Conservation (phyloP, 2,797 vertebrate genomes). For the Coregonus sp. region DNA sequence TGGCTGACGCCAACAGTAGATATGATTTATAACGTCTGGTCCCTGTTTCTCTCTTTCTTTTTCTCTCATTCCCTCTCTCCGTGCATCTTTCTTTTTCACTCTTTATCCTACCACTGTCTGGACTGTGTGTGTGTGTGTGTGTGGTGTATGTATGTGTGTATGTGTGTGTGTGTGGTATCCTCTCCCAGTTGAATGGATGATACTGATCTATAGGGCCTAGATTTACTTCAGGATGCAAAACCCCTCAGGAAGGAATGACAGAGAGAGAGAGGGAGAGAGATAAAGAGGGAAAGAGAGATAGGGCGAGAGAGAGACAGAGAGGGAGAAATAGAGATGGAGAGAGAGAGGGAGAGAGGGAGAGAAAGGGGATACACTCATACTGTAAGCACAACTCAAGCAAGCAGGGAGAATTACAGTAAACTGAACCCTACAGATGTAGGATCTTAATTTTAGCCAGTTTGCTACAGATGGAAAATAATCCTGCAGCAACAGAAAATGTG, state of each 20-base stretch:
- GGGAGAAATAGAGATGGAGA: too few species aligned
- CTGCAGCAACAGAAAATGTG: too few species aligned
- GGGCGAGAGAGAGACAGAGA: too few species aligned
- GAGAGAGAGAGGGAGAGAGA: constrained; percentile 14
- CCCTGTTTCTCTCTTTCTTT: neutral
- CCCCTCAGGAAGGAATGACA: constrained; percentile 44
- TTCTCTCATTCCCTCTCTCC: neutral
- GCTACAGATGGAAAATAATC: too few species aligned
- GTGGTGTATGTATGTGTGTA: neutral
- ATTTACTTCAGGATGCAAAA: constrained; percentile 51
- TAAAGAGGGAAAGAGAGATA: neutral
- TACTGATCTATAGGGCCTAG: constrained; percentile 64
- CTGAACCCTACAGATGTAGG: neutral
- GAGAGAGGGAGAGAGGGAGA: neutral
- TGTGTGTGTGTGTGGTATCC: constrained; percentile 13
- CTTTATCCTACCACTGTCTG: neutral
- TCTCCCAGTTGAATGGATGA: constrained; percentile 50
- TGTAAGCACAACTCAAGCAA: neutral
- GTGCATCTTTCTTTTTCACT: neutral
- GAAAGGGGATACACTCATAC: too few species aligned
- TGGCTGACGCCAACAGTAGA: constrained; percentile 13
- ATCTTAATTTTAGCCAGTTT: too few species aligned
- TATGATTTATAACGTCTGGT: neutral
- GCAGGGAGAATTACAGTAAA: neutral
- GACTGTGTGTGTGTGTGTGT: neutral